phyloP scores from a whole-genome alignment of 2,888 invertebrate genomes.

The Sipha maydis region DNA sequence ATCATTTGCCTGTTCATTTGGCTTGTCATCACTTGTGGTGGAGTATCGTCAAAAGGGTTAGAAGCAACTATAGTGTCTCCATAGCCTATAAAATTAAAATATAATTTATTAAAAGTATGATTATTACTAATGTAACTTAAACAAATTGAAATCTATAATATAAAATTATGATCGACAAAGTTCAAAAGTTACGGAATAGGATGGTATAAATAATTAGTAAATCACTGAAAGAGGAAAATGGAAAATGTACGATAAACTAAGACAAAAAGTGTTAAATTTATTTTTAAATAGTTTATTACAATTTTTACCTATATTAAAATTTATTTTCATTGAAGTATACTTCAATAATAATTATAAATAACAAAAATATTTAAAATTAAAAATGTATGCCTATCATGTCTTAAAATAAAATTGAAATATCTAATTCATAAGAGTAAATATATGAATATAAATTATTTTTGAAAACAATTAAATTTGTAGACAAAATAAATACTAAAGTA shows the following conservation, averaged over 20 bases:
- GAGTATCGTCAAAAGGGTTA: slow-evolving; percentile 94
- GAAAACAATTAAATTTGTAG: too few species aligned
- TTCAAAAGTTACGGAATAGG: neutral
- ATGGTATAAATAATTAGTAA: neutral
- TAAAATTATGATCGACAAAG: neutral
- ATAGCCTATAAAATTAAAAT: slow-evolving; percentile 69
- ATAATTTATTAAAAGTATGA: neutral
- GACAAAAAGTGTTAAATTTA: too few species aligned
- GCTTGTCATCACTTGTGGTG: slow-evolving; percentile 67
- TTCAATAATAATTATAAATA: too few species aligned
- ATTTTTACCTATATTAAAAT: too few species aligned
- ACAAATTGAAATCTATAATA: neutral
- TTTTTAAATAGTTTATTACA: too few species aligned
- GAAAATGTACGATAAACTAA: neutral
- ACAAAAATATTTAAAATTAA: too few species aligned
- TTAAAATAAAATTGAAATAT: too few species aligned
- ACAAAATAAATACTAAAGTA: too few species aligned
- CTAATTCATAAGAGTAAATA: too few species aligned
- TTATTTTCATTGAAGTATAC: too few species aligned
- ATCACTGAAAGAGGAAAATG: neutral
- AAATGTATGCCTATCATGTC: too few species aligned
- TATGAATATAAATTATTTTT: too few species aligned
- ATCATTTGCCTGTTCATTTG: slow-evolving; percentile 67
- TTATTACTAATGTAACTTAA: neutral
- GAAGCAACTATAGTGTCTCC: slow-evolving; percentile 96